phyloP scores from a whole-genome alignment of 2,113 vertebrate species.

The Albula goreensis region DNA sequence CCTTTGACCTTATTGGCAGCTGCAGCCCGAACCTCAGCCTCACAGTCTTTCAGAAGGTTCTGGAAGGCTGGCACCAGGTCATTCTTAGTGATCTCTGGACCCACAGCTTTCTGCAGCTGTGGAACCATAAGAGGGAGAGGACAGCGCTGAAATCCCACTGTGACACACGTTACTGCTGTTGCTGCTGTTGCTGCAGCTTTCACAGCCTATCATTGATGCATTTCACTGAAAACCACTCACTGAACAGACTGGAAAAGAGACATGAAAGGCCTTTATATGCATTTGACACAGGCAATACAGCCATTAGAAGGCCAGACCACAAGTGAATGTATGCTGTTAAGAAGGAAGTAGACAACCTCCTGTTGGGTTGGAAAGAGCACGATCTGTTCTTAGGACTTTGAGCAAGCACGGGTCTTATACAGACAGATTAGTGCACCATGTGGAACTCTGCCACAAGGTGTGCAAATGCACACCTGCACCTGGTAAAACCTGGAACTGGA shows the following conservation, averaged over 20 bases:
- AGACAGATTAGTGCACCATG: not conserved
- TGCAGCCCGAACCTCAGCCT: conserved; percentile 85
- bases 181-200: not conserved
- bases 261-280: not conserved
- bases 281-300: not conserved
- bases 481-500: not conserved
- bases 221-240: not conserved
- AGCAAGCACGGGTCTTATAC: not conserved
- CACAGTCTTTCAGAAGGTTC: conserved; percentile 86
- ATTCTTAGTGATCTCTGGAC: conserved; percentile 83
- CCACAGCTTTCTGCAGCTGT: conserved; percentile 87
- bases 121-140: conserved; percentile 31
- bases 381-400: not conserved
- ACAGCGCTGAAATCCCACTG: not conserved
- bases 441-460: too few species aligned
- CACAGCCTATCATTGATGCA: not conserved
- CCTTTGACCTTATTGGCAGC: conserved; percentile 89
- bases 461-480: not conserved
- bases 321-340: not conserved
- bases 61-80: conserved; percentile 88
- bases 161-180: not conserved
- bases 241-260: not conserved
- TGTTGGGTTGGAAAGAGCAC: not conserved
- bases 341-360: not conserved
- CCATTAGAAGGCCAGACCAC: not conserved